Base-by-base conservation (phyloP, 2,113 vertebrate species). In the Macaca mulatta region DNA sequence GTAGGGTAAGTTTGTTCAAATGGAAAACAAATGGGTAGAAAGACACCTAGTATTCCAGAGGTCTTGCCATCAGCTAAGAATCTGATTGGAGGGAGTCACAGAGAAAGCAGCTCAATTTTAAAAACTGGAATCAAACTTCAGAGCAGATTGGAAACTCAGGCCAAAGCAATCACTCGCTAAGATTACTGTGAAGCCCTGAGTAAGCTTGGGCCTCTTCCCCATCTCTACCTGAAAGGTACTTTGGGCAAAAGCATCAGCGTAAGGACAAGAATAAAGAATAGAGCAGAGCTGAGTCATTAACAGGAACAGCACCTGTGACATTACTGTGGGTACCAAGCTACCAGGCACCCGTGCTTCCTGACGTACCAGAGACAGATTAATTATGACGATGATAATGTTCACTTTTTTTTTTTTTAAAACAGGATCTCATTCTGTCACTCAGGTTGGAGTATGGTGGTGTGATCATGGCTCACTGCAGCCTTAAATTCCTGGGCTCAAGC, bases 1-100 rank as follows among this genome's bases (percentile, higher is more conserved):
- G 67, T 43, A n/a, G 6, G 84, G 91, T 35, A 30, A 64, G 81
- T 32, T 74, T 59, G 75, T 82, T 81, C 40, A 67, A 67, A 52
- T 55, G 27, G 79, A 97, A 97, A 95, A 87, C 50, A 82, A 89
- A 14, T 3, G 57, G 43, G 40, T 52, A 88, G 32, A 69, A 84
- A 89, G 61, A 80, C 57, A 32, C 69, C 79, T 75, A 22, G 48
- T 18, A 52, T 50, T 86, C 9, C n/a, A 75, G 75, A 86, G 86
- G 30, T 38, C 45, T 0, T 69, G 72, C 45, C 48, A 80, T 50
- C 74, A 64, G 95, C 55, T 74, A 61, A 90, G 94, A 90, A 83
- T 95, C 4, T 25, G 61, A 87, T 59, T 55, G 48, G 30, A 70
- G 43, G 45, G 40, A 88, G 45, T 83, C 91, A 40, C 7, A 86